Evolutionary conservation across 1,140 invertebrate species (phyloP), one percentile per base, ranked within the genome.

Genomic region (Myzus persicae): DNA sequence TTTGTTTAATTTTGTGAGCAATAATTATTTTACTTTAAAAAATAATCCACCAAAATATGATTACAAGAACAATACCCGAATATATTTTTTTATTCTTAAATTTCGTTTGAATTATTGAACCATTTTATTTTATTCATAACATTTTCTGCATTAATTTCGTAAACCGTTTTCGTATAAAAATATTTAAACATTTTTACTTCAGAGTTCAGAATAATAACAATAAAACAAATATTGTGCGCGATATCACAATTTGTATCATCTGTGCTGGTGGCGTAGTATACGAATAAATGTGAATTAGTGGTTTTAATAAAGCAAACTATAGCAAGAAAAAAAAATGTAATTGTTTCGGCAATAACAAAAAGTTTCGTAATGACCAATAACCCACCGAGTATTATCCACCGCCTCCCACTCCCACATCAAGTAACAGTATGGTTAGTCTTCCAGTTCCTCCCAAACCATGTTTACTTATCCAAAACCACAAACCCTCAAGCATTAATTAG

Each of bases 401-500:
- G 8, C 40, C 31, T n/a, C 20, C 11, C 46, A 36, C 24, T 42
- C 31, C 24, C n/a, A 31, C n/a, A 31, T 44, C 26, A 42, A n/a
- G 88, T 54, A 51, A 51, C 46, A 38, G 2, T 89, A 87, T 48
- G 44, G 44, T 89, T 89, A 36, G 46, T 38, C 87, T 89, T 46
- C 85, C 36, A 54, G 90, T 76, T 92, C n/a, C 91, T 92, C 91
- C 67, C 67, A 46, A 92, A 92, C 67, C 59, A 7, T 92, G 91
- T 76, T 91, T 44, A 46, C 90, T 91, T 76, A 92, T 81, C 76
- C n/a, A 31, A 46, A 26, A 38, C 67, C 42, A 38, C 91, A 5
- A 92, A 84, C 67, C 59, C 42, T 36, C n/a, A 11, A 31, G 67
- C 91, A 92, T 92, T 92, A 92, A 92, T 92, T 92, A 92, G 91